phyloP scores from a whole-genome alignment of 2,888 invertebrate genomes.

The Tachina lurida region DNA sequence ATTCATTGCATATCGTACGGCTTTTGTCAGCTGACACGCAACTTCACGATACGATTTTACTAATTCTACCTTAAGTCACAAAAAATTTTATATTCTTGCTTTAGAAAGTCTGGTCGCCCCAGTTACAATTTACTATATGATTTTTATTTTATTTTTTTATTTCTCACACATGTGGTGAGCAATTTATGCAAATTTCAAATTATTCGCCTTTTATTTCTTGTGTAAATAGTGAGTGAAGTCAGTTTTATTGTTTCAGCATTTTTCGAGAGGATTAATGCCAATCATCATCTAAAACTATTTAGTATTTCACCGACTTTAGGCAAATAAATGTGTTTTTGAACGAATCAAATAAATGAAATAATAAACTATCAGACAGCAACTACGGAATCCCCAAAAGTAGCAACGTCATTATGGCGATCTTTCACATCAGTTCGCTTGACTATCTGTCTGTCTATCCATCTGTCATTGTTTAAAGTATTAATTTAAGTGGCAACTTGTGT shows the following conservation, averaged over 20 bases:
- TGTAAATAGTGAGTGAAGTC: not conserved
- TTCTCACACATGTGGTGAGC: slow-evolving; percentile 27
- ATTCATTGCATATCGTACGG: too few species aligned
- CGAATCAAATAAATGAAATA: not conserved
- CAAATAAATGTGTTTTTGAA: not conserved
- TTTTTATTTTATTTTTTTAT: not conserved
- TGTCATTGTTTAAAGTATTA: slow-evolving; percentile 45
- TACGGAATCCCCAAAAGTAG: slow-evolving; percentile 66
- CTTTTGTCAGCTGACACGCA: too few species aligned
- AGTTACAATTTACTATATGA: not conserved
- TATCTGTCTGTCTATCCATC: slow-evolving; percentile 12
- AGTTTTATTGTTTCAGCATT: slow-evolving; percentile 21
- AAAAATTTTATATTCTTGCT: not conserved
- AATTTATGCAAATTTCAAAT: slow-evolving; percentile 15
- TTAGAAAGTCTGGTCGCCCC: slow-evolving; percentile 3
- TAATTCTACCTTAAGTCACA: too few species aligned
- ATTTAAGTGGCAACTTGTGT: slow-evolving; percentile 36
- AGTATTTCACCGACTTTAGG: slow-evolving; percentile 45
- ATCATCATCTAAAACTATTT: slow-evolving; percentile 39
- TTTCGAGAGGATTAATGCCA: slow-evolving; percentile 35
- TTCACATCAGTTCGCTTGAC: slow-evolving; percentile 25
- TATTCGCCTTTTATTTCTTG: not conserved
- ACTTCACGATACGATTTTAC: too few species aligned
- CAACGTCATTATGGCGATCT: slow-evolving; percentile 61
- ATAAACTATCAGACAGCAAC: not conserved